Percentiles rank a stretch among this genome's conserved stretches.
phyloP scores from a whole-genome alignment of 2,113 vertebrate species.

The Acanthochromis polyacanthus region DNA sequence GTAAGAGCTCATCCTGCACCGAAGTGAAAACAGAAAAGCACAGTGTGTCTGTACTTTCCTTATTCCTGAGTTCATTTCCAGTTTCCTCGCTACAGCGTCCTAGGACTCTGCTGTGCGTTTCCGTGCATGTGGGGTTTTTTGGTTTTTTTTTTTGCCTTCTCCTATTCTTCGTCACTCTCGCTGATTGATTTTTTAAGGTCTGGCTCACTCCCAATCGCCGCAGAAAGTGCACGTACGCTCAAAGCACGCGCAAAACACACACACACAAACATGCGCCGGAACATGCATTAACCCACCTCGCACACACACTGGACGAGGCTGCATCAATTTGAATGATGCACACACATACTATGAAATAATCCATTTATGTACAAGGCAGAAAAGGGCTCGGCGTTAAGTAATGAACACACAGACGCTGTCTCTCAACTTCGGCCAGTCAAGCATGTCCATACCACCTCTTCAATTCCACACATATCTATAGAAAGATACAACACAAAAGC shows the following conservation, averaged over 20 bases:
- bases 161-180: slow-evolving; percentile 63
- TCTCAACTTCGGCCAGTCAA: slow-evolving; percentile 10
- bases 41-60: slow-evolving; percentile 31
- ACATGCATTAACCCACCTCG: not conserved
- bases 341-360: slow-evolving; percentile 48
- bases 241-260: not conserved
- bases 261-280: not conserved
- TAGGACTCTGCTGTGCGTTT: not conserved
- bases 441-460: slow-evolving; percentile 12
- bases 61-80: slow-evolving; percentile 33
- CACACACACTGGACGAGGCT: not conserved
- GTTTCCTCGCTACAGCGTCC: slow-evolving; percentile 32
- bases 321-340: slow-evolving; percentile 57
- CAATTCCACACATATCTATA: slow-evolving; percentile 35
- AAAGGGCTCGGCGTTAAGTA: slow-evolving; percentile 45
- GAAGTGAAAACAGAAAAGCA: slow-evolving; percentile 40
- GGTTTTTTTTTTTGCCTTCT: slow-evolving; percentile 21
- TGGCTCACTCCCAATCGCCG: slow-evolving; percentile 43
- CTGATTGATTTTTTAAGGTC: slow-evolving; percentile 69
- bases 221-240: not conserved
- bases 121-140: slow-evolving; percentile 12
- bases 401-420: slow-evolving; percentile 50
- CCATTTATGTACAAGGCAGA: slow-evolving; percentile 35
- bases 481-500: not conserved
- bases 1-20: slow-evolving; percentile 54